Evolutionary conservation across 2,113 vertebrate species (phyloP).

Genomic region (Hydropotes inermis): DNA sequence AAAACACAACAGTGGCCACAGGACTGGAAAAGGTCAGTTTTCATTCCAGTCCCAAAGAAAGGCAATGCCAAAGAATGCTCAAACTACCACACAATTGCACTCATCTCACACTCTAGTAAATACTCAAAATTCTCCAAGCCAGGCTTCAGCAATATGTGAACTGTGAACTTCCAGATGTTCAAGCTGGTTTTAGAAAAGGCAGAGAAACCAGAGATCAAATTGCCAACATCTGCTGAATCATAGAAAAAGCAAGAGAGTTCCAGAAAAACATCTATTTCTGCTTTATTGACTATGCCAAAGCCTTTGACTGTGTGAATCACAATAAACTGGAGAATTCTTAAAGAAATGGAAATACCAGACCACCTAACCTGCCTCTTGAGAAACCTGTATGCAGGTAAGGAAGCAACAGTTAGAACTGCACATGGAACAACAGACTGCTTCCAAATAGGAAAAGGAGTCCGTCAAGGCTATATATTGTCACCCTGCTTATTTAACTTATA

Average conservation of each 20-base stretch:
- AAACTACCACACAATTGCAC: too few relatives aligned
- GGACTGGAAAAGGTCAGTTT: background rate
- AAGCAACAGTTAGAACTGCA: too few relatives aligned
- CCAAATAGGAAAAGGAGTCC: too few relatives aligned
- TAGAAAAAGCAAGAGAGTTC: background rate
- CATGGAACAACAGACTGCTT: too few relatives aligned
- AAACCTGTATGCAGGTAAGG: too few relatives aligned
- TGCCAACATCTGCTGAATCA: background rate
- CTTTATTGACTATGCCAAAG: background rate
- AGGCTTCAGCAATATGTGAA: background rate
- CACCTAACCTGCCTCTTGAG: too few relatives aligned
- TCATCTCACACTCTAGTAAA: background rate
- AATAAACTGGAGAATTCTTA: too few relatives aligned
- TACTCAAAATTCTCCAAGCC: background rate
- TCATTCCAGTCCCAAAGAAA: too few relatives aligned
- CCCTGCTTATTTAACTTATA: too few relatives aligned
- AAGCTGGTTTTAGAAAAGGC: background rate
- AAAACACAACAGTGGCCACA: background rate
- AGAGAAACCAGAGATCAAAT: background rate
- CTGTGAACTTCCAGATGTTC: background rate
- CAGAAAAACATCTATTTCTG: background rate
- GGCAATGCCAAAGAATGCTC: too few relatives aligned
- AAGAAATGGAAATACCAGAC: too few relatives aligned
- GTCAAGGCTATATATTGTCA: too few relatives aligned
- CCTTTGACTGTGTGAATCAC: background rate